Evolutionary conservation across 2,113 vertebrate species (phyloP).

Genomic region (Heterochromis multidens): DNA sequence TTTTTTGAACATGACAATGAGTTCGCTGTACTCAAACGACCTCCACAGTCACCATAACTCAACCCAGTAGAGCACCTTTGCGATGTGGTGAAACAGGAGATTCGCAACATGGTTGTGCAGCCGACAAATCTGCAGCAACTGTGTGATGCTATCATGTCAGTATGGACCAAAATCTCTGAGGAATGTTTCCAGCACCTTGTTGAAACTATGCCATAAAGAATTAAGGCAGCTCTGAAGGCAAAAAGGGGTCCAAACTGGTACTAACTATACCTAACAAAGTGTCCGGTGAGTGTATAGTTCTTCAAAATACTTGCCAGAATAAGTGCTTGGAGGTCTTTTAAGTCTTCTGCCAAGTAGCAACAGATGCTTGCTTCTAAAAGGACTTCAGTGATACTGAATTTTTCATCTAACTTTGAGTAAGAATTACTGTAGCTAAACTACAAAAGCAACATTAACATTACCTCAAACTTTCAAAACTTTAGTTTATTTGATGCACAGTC

Average conservation of each 20-base stretch:
- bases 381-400: neutral
- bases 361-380: neutral
- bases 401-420: neutral
- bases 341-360: rapidly evolving
- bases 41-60: too few species aligned
- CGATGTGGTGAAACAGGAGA: too few species aligned
- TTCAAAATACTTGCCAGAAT: neutral
- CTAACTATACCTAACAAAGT: neutral
- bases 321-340: neutral
- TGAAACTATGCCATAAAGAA: too few species aligned
- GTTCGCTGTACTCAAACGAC: too few species aligned
- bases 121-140: too few species aligned
- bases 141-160: too few species aligned
- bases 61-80: too few species aligned
- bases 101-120: too few species aligned
- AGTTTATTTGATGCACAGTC: neutral
- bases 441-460: neutral
- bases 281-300: neutral
- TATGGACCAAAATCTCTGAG: too few species aligned
- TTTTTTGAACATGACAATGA: too few species aligned
- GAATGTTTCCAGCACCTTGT: neutral
- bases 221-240: neutral
- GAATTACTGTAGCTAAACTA: neutral
- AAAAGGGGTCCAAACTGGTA: neutral
- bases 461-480: neutral